Conservation (phyloP, 2,113 vertebrate genomes). For the Albula glossodonta region DNA sequence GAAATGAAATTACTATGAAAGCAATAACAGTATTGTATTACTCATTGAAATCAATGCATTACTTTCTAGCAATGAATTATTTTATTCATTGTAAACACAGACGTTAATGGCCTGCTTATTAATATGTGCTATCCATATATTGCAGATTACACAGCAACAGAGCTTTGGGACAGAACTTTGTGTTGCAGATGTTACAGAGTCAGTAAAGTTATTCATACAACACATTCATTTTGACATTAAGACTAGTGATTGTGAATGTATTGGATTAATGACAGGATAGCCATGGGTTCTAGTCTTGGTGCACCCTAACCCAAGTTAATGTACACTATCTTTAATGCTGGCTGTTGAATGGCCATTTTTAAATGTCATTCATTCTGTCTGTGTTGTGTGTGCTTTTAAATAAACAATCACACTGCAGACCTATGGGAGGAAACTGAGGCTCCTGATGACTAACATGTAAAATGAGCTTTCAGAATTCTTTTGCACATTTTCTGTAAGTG, state of each 20-base stretch:
- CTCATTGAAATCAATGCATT: neutral
- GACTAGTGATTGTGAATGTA: neutral
- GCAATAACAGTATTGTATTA: neutral
- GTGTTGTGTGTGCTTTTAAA: neutral
- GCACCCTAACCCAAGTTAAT: no score
- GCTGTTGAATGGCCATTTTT: neutral
- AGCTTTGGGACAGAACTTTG: neutral
- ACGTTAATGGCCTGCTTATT: constrained; percentile 34
- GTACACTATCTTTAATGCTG: neutral
- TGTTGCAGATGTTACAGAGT: constrained; percentile 39
- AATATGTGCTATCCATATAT: constrained; percentile 25
- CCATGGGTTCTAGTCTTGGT: no score
- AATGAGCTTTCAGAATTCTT: neutral
- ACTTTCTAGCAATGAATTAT: neutral
- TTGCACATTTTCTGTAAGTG: neutral
- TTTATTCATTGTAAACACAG: constrained; percentile 25
- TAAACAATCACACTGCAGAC: neutral
- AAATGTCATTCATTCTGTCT: neutral
- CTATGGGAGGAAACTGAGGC: neutral
- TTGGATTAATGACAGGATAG: neutral
- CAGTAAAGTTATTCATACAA: constrained; percentile 32
- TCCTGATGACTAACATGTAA: neutral
- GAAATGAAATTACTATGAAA: neutral
- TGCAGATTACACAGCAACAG: no score
- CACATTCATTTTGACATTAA: neutral